Conservation (phyloP, 2,888 invertebrate species). For the Antheraea assamensis region DNA sequence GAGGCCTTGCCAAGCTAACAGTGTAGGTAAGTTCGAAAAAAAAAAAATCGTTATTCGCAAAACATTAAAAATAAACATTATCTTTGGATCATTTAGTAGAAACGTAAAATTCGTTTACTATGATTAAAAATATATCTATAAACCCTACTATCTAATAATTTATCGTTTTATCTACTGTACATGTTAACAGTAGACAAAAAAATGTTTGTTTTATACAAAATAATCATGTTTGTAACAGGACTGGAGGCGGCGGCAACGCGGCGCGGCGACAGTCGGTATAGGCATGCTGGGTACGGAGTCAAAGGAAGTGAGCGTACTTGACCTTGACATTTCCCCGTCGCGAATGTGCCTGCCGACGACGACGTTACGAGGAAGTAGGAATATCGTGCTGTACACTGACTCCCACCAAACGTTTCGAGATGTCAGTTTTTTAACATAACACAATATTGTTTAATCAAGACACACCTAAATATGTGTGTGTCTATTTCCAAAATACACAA, state of each 20-base stretch:
- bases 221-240: slow-evolving; percentile 24
- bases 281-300: slow-evolving; percentile 30
- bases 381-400: slow-evolving; percentile 31
- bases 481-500: not conserved
- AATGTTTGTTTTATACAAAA: not conserved
- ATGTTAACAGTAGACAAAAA: not conserved
- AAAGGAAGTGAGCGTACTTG: slow-evolving; percentile 75
- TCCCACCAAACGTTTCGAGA: slow-evolving; percentile 23
- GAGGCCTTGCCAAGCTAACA: too few relatives aligned
- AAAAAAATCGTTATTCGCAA: too few relatives aligned
- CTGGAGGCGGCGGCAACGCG: slow-evolving; percentile 27
- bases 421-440: not conserved
- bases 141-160: not conserved
- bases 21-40: too few relatives aligned
- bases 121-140: not conserved
- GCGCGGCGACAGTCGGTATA: slow-evolving; percentile 31
- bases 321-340: slow-evolving; percentile 77
- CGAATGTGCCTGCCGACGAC: slow-evolving; percentile 49
- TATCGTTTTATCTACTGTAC: not conserved
- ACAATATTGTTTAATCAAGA: not conserved
- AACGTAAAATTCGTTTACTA: not conserved
- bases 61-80: not conserved
- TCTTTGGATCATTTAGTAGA: not conserved
- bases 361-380: slow-evolving; percentile 64
- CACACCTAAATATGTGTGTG: not conserved